Conservation (phyloP, 2,113 vertebrate species). For the Coturnix japonica region DNA sequence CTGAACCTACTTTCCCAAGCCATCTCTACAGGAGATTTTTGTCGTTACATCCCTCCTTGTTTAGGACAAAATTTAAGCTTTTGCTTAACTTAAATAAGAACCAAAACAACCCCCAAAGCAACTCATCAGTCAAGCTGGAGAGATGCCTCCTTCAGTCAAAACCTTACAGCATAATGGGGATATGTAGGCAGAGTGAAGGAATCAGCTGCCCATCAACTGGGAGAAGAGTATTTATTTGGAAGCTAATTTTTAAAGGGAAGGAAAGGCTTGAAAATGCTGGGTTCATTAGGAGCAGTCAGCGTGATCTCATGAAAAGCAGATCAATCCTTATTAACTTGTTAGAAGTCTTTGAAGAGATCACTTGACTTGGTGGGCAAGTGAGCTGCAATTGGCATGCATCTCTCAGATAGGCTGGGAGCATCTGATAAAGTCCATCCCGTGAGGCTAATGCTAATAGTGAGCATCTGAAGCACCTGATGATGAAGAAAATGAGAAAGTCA, state of each 20-base stretch:
- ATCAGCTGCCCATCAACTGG: neutral
- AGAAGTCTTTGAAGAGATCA: slow-evolving; percentile 30
- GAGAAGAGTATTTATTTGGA: slow-evolving; percentile 27
- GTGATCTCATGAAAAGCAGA: slow-evolving; percentile 22
- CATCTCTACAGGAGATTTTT: neutral
- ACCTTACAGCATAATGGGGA: neutral
- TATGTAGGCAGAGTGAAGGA: accelerated
- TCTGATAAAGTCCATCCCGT: neutral
- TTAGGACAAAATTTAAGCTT: neutral
- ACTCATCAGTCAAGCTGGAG: neutral
- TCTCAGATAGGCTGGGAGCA: neutral
- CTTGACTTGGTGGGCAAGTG: neutral
- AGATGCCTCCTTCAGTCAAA: neutral
- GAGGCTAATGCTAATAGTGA: neutral
- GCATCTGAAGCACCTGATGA: neutral
- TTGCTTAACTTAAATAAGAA: neutral
- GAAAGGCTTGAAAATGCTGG: slow-evolving; percentile 12
- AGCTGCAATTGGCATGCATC: neutral
- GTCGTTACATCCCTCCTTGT: neutral
- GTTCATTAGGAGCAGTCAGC: slow-evolving; percentile 57
- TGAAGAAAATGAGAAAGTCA: neutral
- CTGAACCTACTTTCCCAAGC: neutral
- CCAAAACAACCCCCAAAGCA: neutral
- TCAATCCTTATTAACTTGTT: slow-evolving; percentile 56
- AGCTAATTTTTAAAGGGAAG: slow-evolving; percentile 24